Conservation (phyloP, 2,888 invertebrate genomes). For the Cerastoderma edule region DNA sequence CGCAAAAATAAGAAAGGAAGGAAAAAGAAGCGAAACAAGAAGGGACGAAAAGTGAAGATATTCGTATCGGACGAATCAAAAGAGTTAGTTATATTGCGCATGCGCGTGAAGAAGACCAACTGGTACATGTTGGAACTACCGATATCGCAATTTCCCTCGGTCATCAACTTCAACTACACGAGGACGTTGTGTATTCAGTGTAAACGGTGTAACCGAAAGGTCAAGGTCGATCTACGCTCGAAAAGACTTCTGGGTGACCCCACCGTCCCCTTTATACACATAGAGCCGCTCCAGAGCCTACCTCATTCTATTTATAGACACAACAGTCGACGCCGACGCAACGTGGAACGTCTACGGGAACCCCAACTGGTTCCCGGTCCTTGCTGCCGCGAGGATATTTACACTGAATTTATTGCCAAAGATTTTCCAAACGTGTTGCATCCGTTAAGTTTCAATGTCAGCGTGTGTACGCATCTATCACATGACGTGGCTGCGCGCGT, state of each 20-base stretch:
- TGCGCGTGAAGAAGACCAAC: constrained; percentile 34
- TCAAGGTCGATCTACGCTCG: constrained; percentile 43
- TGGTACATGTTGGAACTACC: constrained; percentile 54
- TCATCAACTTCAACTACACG: constrained; percentile 34
- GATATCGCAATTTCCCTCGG: constrained; percentile 47
- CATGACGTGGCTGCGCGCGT: not conserved
- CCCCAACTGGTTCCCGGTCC: constrained; percentile 5
- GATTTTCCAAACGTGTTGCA: constrained; percentile 39
- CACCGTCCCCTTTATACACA: constrained; percentile 50
- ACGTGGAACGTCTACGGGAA: not conserved
- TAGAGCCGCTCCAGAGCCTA: constrained; percentile 35
- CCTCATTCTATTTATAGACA: constrained; percentile 44
- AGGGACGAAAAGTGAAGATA: constrained; percentile 42
- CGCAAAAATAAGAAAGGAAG: not conserved
- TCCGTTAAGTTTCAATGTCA: constrained; percentile 37
- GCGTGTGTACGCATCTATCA: constrained; percentile 29
- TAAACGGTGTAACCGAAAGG: constrained; percentile 50
- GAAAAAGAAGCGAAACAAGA: constrained; percentile 23
- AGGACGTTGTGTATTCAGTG: constrained; percentile 49
- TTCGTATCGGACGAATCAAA: constrained; percentile 43
- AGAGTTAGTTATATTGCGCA: constrained; percentile 42
- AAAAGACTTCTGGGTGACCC: constrained; percentile 23
- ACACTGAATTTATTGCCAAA: constrained; percentile 40
- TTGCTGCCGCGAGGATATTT: constrained; percentile 41
- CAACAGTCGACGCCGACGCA: constrained; percentile 31